Evolutionary conservation across 2,113 vertebrate species (phyloP).

Genomic region (Hystrix cristata): DNA sequence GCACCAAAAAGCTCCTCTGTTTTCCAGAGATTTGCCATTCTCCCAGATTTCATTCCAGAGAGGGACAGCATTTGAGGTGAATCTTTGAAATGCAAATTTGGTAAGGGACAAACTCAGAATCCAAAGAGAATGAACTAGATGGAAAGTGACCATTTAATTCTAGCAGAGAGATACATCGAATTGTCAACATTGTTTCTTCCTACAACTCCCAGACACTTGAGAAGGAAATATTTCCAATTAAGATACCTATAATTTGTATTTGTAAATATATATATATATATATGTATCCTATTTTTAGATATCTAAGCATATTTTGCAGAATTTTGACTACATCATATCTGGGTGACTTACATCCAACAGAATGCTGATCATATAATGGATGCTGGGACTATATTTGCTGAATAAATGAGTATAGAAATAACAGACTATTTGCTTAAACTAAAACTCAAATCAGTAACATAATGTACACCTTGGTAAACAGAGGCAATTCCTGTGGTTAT

Average conservation of each 20-base stretch:
- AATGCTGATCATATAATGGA: background rate
- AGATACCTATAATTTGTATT: background rate
- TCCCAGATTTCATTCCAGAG: background rate
- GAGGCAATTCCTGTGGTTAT: background rate
- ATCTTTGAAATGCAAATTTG: background rate
- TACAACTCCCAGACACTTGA: background rate
- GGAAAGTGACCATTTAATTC: background rate
- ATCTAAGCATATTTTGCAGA: background rate
- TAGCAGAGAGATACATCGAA: background rate
- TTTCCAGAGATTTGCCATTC: background rate
- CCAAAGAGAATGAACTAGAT: background rate
- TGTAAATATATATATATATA: background rate
- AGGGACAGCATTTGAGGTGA: background rate
- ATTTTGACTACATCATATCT: background rate
- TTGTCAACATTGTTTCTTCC: background rate
- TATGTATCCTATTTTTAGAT: background rate
- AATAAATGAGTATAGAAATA: background rate
- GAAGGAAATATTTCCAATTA: background rate
- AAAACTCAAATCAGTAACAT: background rate
- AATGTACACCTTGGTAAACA: background rate
- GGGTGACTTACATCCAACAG: background rate
- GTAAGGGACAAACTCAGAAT: background rate
- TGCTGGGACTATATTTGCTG: constrained; percentile 9
- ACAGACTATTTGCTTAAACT: background rate
- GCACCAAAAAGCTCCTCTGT: background rate